These are phyloP conservation scores for Nemotelus pantherinus DNA, from an alignment of 2,888 invertebrate species.

Conservation along the genomic window DNA sequence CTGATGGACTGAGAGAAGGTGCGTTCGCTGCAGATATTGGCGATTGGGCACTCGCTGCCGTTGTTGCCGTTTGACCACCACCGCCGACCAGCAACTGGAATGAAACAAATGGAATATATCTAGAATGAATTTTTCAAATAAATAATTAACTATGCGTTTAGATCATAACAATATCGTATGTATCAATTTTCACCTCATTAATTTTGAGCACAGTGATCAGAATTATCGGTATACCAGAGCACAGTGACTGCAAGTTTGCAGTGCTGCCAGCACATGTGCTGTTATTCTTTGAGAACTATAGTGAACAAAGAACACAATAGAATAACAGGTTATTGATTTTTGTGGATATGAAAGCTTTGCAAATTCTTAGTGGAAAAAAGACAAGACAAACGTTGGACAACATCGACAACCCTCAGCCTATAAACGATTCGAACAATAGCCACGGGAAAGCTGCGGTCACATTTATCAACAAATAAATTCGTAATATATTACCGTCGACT, in stretches of 20 bases:
- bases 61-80: slow-evolving; percentile 74
- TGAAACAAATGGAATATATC: slow-evolving; percentile 46
- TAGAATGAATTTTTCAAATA: slow-evolving; percentile 48
- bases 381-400: neutral
- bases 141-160: slow-evolving; percentile 37
- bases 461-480: slow-evolving; percentile 40
- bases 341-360: too few relatives aligned
- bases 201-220: slow-evolving; percentile 29
- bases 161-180: slow-evolving; percentile 43
- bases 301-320: too few relatives aligned
- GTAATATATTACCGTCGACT: slow-evolving; percentile 1
- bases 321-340: too few relatives aligned
- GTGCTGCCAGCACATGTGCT: neutral
- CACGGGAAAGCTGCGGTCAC: slow-evolving; percentile 14
- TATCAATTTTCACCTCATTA: slow-evolving; percentile 54
- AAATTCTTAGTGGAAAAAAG: too few relatives aligned
- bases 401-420: neutral
- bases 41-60: slow-evolving; percentile 78
- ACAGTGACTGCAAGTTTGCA: neutral
- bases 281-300: neutral
- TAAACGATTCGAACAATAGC: too few relatives aligned
- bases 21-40: slow-evolving; percentile 81
- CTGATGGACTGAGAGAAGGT: slow-evolving; percentile 76
- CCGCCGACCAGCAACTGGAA: slow-evolving; percentile 54
- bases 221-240: neutral